Conservation (phyloP, 2,888 invertebrate genomes). For the Tiphia femorata region DNA sequence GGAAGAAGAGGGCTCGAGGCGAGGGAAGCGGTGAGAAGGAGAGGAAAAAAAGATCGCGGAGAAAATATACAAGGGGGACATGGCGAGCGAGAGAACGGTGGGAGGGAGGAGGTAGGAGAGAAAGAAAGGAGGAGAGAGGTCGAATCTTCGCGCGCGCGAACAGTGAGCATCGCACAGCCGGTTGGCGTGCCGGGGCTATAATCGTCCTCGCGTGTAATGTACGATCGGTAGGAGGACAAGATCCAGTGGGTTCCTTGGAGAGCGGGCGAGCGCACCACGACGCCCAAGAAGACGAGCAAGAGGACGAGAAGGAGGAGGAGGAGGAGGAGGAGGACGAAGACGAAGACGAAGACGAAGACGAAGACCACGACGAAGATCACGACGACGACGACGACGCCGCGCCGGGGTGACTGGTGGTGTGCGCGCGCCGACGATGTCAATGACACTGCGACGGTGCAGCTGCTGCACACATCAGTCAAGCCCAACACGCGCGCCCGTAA, state of each 20-base stretch:
- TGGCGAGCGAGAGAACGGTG: slow-evolving; percentile 1
- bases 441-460: slow-evolving; percentile 55
- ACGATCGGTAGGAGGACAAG: slow-evolving; percentile 55
- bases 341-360: too few relatives aligned
- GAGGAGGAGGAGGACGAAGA: too few relatives aligned
- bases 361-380: too few relatives aligned
- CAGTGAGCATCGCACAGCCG: slow-evolving; percentile 44
- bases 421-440: slow-evolving; percentile 54
- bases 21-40: neutral
- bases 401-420: slow-evolving; percentile 48
- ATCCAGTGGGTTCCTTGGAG: slow-evolving; percentile 49
- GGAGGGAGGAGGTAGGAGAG: neutral
- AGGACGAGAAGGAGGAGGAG: too few relatives aligned
- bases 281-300: too few relatives aligned
- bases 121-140: slow-evolving; percentile 17
- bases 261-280: too few relatives aligned
- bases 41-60: slow-evolving; percentile 12
- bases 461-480: slow-evolving; percentile 52
- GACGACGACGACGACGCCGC: slow-evolving; percentile 8
- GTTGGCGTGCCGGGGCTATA: slow-evolving; percentile 52
- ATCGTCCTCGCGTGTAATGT: slow-evolving; percentile 58
- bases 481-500: slow-evolving; percentile 41
- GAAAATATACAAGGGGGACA: slow-evolving; percentile 1
- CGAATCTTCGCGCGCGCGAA: slow-evolving; percentile 43
- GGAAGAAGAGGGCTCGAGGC: neutral